These are phyloP conservation scores for Tapirus indicus DNA, from an alignment of 2,797 vertebrate genomes.

Conservation along the genomic window DNA sequence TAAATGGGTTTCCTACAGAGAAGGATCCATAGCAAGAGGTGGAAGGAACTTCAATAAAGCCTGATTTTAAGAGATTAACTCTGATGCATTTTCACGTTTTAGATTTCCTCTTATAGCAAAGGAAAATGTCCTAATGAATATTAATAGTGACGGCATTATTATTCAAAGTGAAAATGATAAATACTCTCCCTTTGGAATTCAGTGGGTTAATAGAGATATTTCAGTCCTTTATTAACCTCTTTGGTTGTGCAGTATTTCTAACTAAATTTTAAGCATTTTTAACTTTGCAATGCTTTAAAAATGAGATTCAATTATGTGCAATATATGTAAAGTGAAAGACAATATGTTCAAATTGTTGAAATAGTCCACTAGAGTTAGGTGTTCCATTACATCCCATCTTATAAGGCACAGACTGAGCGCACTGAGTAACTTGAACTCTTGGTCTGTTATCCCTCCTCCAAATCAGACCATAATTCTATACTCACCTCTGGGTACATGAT, in stretches of 20 bases:
- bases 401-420: neutral
- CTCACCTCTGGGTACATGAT: neutral
- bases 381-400: neutral
- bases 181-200: neutral
- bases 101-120: conserved; percentile 21
- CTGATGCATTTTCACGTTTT: neutral
- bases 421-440: neutral
- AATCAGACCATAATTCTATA: neutral
- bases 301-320: neutral
- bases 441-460: neutral
- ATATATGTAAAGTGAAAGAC: neutral
- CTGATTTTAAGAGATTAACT: conserved; percentile 50
- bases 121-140: conserved; percentile 22
- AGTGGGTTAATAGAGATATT: neutral
- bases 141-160: neutral
- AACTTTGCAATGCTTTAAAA: neutral
- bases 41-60: conserved; percentile 54
- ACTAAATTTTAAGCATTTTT: conserved; percentile 52
- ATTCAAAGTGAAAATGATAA: conserved; percentile 9
- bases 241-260: neutral
- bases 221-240: neutral
- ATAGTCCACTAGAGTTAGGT: rapidly evolving
- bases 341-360: neutral
- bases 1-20: conserved; percentile 63
- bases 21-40: conserved; percentile 51